Percentiles rank a stretch among this genome's conserved stretches.
Conservation (phyloP, 2,797 vertebrate genomes). For the Sparus aurata region DNA sequence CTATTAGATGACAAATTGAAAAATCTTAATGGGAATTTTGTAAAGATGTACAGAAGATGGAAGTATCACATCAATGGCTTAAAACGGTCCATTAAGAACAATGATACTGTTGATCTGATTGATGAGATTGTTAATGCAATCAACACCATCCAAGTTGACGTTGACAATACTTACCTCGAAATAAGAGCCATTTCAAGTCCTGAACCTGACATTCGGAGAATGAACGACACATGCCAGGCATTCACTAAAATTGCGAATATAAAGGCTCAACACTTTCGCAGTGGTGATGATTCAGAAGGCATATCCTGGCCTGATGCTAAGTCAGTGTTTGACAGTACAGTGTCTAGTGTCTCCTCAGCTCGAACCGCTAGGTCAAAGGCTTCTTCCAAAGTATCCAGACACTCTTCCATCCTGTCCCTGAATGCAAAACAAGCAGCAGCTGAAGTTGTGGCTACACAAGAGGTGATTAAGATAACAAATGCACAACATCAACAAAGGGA, state of each 20-base stretch:
- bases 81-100: slow-evolving; percentile 11
- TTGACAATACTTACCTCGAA: slow-evolving; percentile 7
- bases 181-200: slow-evolving; percentile 12
- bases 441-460: background rate
- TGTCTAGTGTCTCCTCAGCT: background rate
- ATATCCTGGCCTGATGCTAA: background rate
- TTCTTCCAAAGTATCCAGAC: background rate
- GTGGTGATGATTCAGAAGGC: background rate
- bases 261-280: background rate
- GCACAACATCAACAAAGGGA: background rate
- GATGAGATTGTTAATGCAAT: background rate
- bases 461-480: background rate
- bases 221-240: slow-evolving; percentile 13
- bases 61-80: slow-evolving; percentile 12
- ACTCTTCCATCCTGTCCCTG: background rate
- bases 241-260: slow-evolving; percentile 7
- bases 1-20: background rate
- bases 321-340: slow-evolving; percentile 2
- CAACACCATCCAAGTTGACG: slow-evolving; percentile 12
- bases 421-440: background rate
- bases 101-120: slow-evolving; percentile 10
- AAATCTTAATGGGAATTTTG: background rate
- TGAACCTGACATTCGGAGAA: slow-evolving; percentile 7
- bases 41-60: slow-evolving; percentile 7
- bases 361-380: background rate